phyloP scores from a whole-genome alignment of 92 coral and sea anemone species.

The Porites divaricata region DNA sequence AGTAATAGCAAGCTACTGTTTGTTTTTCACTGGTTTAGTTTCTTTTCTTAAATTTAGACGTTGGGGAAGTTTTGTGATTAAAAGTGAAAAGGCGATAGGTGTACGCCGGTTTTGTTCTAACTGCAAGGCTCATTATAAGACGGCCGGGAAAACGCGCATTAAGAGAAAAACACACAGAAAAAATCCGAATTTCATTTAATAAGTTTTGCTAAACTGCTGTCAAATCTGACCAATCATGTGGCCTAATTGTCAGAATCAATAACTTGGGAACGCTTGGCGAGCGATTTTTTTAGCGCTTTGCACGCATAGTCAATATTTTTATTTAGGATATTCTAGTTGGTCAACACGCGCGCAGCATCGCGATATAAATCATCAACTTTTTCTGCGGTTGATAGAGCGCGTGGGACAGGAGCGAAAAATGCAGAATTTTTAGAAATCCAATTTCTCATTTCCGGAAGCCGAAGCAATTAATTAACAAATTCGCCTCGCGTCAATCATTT shows the following conservation, averaged over 20 bases:
- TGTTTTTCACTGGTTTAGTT: too few species aligned
- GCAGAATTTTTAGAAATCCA: conserved; percentile 83
- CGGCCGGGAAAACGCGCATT: conserved; percentile 60
- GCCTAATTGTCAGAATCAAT: conserved; percentile 73
- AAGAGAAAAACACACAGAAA: conserved; percentile 46
- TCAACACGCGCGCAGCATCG: conserved; percentile 20
- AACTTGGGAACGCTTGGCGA: conserved; percentile 62
- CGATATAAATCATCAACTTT: conserved; percentile 38
- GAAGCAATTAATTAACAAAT: conserved; percentile 99
- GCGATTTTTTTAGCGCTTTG: conserved; percentile 46
- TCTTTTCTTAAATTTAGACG: too few species aligned
- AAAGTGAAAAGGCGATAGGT: neutral
- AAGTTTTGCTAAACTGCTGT: conserved; percentile 79
- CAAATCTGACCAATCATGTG: conserved; percentile 69
- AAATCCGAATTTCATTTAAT: conserved; percentile 76
- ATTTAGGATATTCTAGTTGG: conserved; percentile 26
- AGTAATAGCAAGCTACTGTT: too few species aligned
- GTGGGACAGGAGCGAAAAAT: conserved; percentile 76
- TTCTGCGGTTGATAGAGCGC: conserved; percentile 62
- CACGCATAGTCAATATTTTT: conserved; percentile 58
- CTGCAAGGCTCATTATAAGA: conserved; percentile 65
- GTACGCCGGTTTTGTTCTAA: conserved; percentile 63
- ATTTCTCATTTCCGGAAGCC: conserved; percentile 99
- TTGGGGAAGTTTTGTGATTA: too few species aligned
- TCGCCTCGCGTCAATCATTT: conserved; percentile 96